These are phyloP conservation scores for Lepus townsendii DNA, from an alignment of 2,797 vertebrate species.

Conservation along the genomic window DNA sequence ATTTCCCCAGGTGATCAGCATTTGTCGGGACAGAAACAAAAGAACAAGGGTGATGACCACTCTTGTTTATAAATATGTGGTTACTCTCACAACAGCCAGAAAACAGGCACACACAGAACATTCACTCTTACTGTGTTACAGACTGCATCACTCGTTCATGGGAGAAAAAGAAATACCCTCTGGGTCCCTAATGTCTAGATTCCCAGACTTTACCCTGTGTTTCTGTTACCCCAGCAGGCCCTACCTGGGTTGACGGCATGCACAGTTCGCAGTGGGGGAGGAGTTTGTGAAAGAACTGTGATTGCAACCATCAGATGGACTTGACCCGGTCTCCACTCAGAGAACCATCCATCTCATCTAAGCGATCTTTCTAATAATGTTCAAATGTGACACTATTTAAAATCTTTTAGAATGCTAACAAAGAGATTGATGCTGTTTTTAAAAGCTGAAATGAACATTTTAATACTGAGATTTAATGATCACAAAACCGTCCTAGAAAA, in stretches of 20 bases:
- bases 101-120: background rate
- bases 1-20: background rate
- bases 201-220: background rate
- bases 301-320: background rate
- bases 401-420: background rate
- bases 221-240: background rate
- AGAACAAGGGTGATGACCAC: background rate
- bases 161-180: background rate
- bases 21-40: slow-evolving; percentile 31
- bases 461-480: background rate
- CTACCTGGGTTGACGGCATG: background rate
- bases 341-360: background rate
- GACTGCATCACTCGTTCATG: background rate
- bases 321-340: background rate
- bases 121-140: background rate
- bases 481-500: background rate
- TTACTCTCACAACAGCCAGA: background rate
- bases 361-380: slow-evolving; percentile 1
- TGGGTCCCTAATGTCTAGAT: background rate
- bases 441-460: background rate
- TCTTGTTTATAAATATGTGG: background rate
- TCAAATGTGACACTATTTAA: slow-evolving; percentile 13
- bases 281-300: background rate
- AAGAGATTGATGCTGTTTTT: background rate
- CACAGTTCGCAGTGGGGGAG: no score